Base-by-base conservation (phyloP, 2,888 invertebrate genomes). In the Caenorhabditis sulstoni region DNA sequence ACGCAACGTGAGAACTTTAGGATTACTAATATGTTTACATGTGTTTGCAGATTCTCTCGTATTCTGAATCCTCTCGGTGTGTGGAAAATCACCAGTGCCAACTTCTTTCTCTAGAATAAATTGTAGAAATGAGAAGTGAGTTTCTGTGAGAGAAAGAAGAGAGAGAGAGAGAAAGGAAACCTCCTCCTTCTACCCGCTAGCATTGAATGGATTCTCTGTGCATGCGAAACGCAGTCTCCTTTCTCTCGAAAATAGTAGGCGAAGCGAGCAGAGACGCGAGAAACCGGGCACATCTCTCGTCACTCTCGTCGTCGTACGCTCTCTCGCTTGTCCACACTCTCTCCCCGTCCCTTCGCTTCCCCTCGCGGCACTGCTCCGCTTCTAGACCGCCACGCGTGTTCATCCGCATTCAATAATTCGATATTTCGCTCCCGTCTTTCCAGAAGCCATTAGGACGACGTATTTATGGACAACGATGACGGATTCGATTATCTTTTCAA, bases 401-500 rank as follows among this genome's bases (percentile, higher is more conserved):
- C 62, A 41, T 14, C 47, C 45, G 35, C 58, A 65, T 74, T 74
- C 74, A 71, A 71, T 77, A 68, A 70, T 70, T 70, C 76, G 44
- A 77, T 68, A 52, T 70, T 64, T 29, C 29, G 29, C 29, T 29
- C 59, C 35, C 23, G 7, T 59, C 22, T 29, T 57, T 45, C 14
- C 55, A 64, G 61, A 29, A 39, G 35, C 16, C 35, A 20, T 22
- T 67, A 62, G 68, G 44, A 57, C 11, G 5, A 35, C 16, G 18
- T 52, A 23, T 76, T 50, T 61, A 79, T 83, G 81, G 87, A 87
- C 59, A 80, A 81, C 20, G 92, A 92, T 78, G 92, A 93, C 73
- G 87, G 91, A 11, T 97, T 96, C 91, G 97, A 97, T 92, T 86
- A 85, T 78, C 71, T 86, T 53, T 86, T 86, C 70, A 86, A 86